These are phyloP conservation scores for Mycteria americana DNA, from an alignment of 2,797 vertebrate genomes.

Conservation along the genomic window DNA sequence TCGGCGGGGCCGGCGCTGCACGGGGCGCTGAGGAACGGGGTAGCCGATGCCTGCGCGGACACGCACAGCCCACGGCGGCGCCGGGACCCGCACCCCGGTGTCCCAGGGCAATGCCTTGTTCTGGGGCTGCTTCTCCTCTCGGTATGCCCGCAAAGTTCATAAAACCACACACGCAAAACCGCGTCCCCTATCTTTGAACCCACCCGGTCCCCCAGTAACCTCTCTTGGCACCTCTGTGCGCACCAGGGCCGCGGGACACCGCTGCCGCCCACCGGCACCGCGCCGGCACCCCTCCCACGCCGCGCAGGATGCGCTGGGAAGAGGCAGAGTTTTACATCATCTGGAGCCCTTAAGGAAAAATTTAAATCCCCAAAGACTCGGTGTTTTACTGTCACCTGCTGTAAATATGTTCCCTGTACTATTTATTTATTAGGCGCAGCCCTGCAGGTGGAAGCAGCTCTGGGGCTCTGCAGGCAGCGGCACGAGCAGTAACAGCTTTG, in stretches of 20 bases:
- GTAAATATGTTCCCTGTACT: background rate
- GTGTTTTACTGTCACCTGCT: background rate
- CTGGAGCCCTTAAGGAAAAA: background rate
- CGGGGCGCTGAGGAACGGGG: accelerated
- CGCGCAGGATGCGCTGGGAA: accelerated
- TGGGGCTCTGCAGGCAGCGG: background rate
- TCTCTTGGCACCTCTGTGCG: background rate
- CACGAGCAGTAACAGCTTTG: background rate
- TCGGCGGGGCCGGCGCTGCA: accelerated
- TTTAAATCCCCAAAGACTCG: background rate
- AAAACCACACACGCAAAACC: background rate
- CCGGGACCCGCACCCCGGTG: accelerated
- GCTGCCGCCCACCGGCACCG: background rate
- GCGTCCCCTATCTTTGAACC: accelerated
- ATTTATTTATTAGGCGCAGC: background rate
- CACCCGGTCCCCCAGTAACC: accelerated
- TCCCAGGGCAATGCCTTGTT: accelerated
- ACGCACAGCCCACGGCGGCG: accelerated
- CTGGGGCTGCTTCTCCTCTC: background rate
- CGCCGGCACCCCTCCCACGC: background rate
- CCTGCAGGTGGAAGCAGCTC: background rate
- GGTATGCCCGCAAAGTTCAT: background rate
- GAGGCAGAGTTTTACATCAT: background rate
- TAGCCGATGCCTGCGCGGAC: accelerated
- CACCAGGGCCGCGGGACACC: background rate